A percentile compares a stretch with the other conserved stretches of the same genome.
phyloP scores from a whole-genome alignment of 2,888 invertebrate genomes.

The Oasisia sp. region DNA sequence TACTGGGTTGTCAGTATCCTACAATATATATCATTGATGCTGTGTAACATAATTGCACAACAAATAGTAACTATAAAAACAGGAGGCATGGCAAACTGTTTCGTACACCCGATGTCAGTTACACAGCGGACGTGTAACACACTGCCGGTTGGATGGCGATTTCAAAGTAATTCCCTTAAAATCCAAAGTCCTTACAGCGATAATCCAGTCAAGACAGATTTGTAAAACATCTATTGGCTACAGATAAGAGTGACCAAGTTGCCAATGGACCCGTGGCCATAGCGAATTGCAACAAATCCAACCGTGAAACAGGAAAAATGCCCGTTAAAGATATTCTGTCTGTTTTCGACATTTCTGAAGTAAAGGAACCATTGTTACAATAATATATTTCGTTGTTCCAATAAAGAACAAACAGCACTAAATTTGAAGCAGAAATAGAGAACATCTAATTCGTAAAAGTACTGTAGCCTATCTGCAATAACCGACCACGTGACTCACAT shows the following conservation, averaged over 20 bases:
- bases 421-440: too few species aligned
- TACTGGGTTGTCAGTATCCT: too few species aligned
- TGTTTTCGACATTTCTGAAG: not conserved
- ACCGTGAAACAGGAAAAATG: not conserved
- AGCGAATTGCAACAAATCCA: not conserved
- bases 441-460: too few species aligned
- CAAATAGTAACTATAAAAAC: too few species aligned
- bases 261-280: not conserved
- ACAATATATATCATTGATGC: too few species aligned
- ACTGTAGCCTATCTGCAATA: not conserved
- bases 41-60: too few species aligned
- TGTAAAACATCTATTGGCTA: not conserved
- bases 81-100: too few species aligned
- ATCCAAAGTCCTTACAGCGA: too few species aligned
- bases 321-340: not conserved
- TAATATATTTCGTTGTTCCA: not conserved
- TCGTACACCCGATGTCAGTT: too few species aligned
- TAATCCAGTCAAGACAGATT: not conserved
- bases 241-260: not conserved
- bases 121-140: too few species aligned
- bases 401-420: not conserved
- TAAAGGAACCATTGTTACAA: not conserved
- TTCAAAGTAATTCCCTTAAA: too few species aligned
- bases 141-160: too few species aligned
- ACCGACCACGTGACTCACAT: not conserved